Base-by-base conservation (phyloP, 2,888 invertebrate species). In the Elmis aenea region DNA sequence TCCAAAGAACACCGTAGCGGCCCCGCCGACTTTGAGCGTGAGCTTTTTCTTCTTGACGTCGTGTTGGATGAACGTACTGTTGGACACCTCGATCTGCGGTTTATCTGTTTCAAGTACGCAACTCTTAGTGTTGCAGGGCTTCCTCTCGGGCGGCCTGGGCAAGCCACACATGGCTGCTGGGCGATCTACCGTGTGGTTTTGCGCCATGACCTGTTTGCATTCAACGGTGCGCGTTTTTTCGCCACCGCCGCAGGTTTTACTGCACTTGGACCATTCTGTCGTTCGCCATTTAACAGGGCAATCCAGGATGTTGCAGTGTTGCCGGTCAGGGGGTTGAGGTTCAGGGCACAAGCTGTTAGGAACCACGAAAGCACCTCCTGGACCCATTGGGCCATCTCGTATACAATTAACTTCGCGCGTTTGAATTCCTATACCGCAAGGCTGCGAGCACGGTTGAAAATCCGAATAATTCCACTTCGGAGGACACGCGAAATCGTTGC, bases 401-500 rank as follows among this genome's bases (percentile, higher is more conserved):
- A 90, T 84, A 62, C 93, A 93, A 32, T 80, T 83, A 31, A 94
- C 94, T 64, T 89, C 89, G 40, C 96, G 74, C 0, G 85, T 89
- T 69, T 92, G 91, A 48, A 89, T 85, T 1, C 96, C 96, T 49
- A 94, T 87, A 15, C 96, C 96, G 61, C 96, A 97, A 2, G 88
- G 85, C 64, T 89, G 90, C 11, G 90, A 88, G 68, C 96, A 97
- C 11, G 83, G 79, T 0, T 86, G 84, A 61, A 89, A 93, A 33
- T 90, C 89, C 0, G 90, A 88, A 53, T 85, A 84, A 61, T 90
- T 90, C 93, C 93, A 93, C 52, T 91, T 78, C 0, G 95, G 94
- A 2, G 94, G 94, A 61, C 97, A 97, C 0, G 95, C 90, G 43
- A 90, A 85, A 57, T 94, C 94, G 62, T 97, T 97, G 71, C 94